phyloP scores from a whole-genome alignment of 2,888 invertebrate species.

The Leptarthrus brevirostris region DNA sequence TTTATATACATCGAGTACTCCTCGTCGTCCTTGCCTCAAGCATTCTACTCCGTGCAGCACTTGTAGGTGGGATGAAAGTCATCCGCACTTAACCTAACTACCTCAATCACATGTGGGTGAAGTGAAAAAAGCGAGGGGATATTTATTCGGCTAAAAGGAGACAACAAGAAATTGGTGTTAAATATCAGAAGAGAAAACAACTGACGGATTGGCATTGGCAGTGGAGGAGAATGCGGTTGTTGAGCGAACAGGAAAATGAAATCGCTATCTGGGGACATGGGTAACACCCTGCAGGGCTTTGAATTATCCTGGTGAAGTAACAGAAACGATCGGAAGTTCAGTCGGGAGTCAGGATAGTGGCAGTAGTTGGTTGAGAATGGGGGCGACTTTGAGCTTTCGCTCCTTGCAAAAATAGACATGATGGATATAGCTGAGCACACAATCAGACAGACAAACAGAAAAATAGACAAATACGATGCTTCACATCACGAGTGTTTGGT shows the following conservation, averaged over 20 bases:
- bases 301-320: neutral
- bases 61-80: constrained; percentile 38
- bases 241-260: constrained; percentile 13
- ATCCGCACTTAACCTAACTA: constrained; percentile 40
- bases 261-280: neutral
- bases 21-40: constrained; percentile 29
- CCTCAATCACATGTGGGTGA: constrained; percentile 33
- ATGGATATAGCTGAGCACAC: neutral
- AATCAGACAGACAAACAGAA: too few species aligned
- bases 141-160: constrained; percentile 46
- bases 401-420: constrained; percentile 12
- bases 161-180: constrained; percentile 42
- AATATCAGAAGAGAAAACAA: constrained; percentile 45
- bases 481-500: too few species aligned
- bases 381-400: neutral
- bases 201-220: constrained; percentile 18
- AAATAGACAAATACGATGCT: too few species aligned
- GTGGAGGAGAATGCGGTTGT: neutral
- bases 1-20: constrained; percentile 35
- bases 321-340: neutral
- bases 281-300: constrained; percentile 2
- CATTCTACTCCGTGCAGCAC: constrained; percentile 9
- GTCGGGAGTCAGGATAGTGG: neutral
- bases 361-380: neutral
- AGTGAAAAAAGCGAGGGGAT: constrained; percentile 6